Conservation (phyloP, 1,140 invertebrate species). For the Sesamia nonagrioides region DNA sequence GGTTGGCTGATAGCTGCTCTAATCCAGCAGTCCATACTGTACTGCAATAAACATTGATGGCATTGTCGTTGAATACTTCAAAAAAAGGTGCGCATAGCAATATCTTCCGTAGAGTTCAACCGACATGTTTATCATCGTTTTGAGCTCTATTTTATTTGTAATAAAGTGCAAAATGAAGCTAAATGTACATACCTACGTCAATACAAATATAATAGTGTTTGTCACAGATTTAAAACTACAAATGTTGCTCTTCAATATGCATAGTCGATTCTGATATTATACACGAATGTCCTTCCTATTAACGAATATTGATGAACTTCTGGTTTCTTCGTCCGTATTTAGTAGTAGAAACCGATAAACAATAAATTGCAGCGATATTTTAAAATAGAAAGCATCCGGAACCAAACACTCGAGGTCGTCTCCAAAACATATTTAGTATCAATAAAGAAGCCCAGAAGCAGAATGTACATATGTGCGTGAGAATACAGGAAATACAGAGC, state of each 20-base stretch:
- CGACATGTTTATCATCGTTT: neutral
- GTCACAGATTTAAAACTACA: too few relatives aligned
- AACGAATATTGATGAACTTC: slow-evolving; percentile 50
- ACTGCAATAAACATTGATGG: slow-evolving; percentile 4
- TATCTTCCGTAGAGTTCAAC: neutral
- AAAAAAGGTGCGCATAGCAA: neutral
- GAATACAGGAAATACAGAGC: slow-evolving; percentile 68
- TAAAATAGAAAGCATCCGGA: slow-evolving; percentile 59
- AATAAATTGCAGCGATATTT: slow-evolving; percentile 28
- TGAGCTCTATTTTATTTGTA: too few relatives aligned
- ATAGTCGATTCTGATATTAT: neutral
- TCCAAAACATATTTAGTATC: slow-evolving; percentile 63
- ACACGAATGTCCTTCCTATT: slow-evolving; percentile 46
- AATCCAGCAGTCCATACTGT: neutral
- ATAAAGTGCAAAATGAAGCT: too few relatives aligned
- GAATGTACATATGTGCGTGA: neutral
- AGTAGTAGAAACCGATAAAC: slow-evolving; percentile 10
- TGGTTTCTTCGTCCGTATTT: slow-evolving; percentile 11
- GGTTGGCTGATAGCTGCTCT: neutral
- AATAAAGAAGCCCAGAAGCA: slow-evolving; percentile 63
- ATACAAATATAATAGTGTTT: too few relatives aligned
- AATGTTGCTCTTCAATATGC: neutral
- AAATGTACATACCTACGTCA: too few relatives aligned
- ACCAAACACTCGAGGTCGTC: slow-evolving; percentile 66
- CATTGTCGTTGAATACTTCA: neutral